Evolutionary conservation across 2,888 invertebrate genomes (phyloP), one percentile per base, ranked within the genome.

Genomic region (Hirudinaria manillensis): DNA sequence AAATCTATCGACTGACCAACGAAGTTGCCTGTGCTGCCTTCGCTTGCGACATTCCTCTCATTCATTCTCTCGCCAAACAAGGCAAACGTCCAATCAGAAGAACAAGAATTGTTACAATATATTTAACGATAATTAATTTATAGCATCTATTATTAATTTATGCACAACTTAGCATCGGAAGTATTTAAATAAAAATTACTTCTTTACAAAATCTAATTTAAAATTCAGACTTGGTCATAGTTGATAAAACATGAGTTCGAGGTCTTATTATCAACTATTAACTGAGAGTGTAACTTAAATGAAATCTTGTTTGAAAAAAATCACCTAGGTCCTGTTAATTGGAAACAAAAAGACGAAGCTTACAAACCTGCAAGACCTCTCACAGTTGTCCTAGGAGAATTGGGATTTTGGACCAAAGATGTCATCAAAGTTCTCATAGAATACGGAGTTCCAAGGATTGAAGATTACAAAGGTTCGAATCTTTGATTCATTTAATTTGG

Each of bases 21-120:
- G 81, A 81, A 70, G 65, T 82, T 68, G 79, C 77, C n/a, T 78
- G 77, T 66, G 72, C 78, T 3, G 81, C 81, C 3, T 74, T 80
- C 29, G 79, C 81, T 19, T 79, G 80, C 51, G 79, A 82, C 70
- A 61, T 70, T 4, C 75, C 75, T 13, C 61, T 34, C 32, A 78
- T 82, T n/a, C 68, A 36, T 10, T 77, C 80, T 29, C 61, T 81
- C 13, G 66, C 77, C 2, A 79, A 77, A 27, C 70, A 76, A 67
- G 79, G 81, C n/a, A 61, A 29, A 29, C 19, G 21, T 36, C 36
- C 3, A 3, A 45, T 45, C 10, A 45, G 10, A 45, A 45, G 10
- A 45, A 45, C 16, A 38, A 38, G 3, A 38, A 38, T 61, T 3
- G 13, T 24, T 7, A 27, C 13, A n/a, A 61, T 61, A 24, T 7